Base-by-base conservation (phyloP, 2,113 vertebrate genomes). In the Brevimyrus niger region DNA sequence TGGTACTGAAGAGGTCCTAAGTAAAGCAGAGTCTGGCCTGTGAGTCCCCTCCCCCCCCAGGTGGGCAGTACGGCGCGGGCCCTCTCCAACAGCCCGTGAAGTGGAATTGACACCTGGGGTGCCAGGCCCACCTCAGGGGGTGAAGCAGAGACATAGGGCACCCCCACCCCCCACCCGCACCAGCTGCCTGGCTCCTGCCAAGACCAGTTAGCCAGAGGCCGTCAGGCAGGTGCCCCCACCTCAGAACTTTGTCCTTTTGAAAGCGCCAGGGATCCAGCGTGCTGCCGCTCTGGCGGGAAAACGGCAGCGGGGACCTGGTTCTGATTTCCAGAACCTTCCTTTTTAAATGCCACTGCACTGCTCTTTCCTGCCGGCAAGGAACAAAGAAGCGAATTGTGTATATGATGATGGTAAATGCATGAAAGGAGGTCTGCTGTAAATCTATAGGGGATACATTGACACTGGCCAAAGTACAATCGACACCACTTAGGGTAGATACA, bases 181-280 rank as follows among this genome's bases (percentile, higher is more conserved):
- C 84, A 73, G 38, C 84, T 51, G 46, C 83, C 10, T 38, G 8
- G 21, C n/a, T 65, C 82, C 83, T 89, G 83, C 55, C 84, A 89
- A 55, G 55, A 86, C 51, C 80, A 58, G 48, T 89, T 89, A 89
- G 83, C 51, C 76, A 27, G 27, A 38, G 58, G 44, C 87, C 46
- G 2, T 76, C 61, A 35, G 87, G 65, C 87, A 69, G 61, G 42
- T 73, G 44, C 87, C 51, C n/a, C 65, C 58, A 73, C 61, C 4
- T 27, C 58, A 47, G 27, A 88, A 88, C 61, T 48, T 47, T 48
- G 17, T 65, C 38, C 42, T 46, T 88, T 73, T 69, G 44, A 69
- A 69, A 88, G 38, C 15, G 4, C 31, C 31, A 76, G 69, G 69
- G 31, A 76, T 76, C 69, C 69, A 15, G 15, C 31, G 5, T 17